Evolutionary conservation across 2,797 vertebrate genomes (phyloP).

Genomic region (Anguilla anguilla): DNA sequence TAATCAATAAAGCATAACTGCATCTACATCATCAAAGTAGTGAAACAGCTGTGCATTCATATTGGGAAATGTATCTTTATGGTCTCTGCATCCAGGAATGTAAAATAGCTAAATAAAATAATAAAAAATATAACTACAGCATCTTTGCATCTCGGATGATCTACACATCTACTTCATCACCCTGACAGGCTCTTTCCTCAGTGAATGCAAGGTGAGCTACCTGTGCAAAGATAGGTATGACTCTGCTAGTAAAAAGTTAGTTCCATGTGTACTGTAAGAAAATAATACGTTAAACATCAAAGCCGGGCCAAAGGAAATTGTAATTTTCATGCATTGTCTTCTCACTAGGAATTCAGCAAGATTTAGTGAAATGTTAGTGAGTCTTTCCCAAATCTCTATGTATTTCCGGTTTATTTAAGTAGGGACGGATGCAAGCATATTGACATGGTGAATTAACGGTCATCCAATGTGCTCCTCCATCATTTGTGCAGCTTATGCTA

Average conservation of each 20-base stretch:
- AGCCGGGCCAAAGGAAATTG: neutral
- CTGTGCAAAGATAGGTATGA: neutral
- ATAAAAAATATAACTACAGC: neutral
- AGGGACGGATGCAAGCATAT: neutral
- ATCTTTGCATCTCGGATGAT: neutral
- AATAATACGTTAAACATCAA: neutral
- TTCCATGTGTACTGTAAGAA: neutral
- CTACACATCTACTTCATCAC: neutral
- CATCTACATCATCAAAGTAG: neutral
- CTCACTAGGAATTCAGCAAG: neutral
- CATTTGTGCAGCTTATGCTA: neutral
- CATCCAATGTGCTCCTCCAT: neutral
- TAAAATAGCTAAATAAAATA: neutral
- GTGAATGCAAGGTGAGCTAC: neutral
- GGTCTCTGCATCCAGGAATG: neutral
- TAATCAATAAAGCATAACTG: neutral
- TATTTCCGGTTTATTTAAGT: neutral
- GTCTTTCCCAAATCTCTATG: neutral
- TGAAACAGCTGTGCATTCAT: neutral
- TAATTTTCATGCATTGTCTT: neutral
- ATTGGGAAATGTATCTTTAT: neutral
- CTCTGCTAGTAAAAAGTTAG: neutral
- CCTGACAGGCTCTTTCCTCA: neutral
- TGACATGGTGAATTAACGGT: neutral
- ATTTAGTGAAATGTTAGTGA: neutral